Evolutionary conservation across 2,888 invertebrate species (phyloP).

Genomic region (Lottia gigantea): DNA sequence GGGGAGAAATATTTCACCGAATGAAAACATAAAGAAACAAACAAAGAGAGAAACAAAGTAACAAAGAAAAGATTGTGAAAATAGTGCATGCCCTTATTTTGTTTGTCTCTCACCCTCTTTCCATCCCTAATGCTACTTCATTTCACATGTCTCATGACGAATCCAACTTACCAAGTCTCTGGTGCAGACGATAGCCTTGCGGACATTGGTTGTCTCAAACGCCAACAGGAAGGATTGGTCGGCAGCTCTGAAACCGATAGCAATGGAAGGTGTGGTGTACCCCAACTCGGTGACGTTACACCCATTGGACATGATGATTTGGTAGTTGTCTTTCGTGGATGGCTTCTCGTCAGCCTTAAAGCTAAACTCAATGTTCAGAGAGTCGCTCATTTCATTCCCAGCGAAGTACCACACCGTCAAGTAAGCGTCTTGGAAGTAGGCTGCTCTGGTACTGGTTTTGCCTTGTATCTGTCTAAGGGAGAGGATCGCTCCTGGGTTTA

Average conservation of each 20-base stretch:
- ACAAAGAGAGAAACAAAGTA: too few relatives aligned
- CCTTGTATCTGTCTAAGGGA: conserved; percentile 19
- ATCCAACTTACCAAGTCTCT: conserved; percentile 29
- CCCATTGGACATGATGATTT: conserved; percentile 42
- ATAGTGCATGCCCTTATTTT: too few relatives aligned
- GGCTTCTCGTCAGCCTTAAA: conserved; percentile 36
- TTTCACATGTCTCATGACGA: too few relatives aligned
- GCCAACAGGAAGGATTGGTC: conserved; percentile 38
- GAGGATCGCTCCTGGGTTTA: conserved; percentile 27
- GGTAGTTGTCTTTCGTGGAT: conserved; percentile 31
- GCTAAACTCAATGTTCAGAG: conserved; percentile 35
- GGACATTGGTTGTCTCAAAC: conserved; percentile 34
- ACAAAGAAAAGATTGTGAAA: too few relatives aligned
- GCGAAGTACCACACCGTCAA: conserved; percentile 38
- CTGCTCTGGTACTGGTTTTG: conserved; percentile 26
- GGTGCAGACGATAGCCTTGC: conserved; percentile 38
- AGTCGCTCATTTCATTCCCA: conserved; percentile 38
- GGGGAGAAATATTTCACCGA: too few relatives aligned
- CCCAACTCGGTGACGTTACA: conserved; percentile 39
- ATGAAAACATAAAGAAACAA: too few relatives aligned
- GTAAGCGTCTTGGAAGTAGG: conserved; percentile 34
- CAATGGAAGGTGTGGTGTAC: conserved; percentile 38
- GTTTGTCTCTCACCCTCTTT: too few relatives aligned
- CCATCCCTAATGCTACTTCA: too few relatives aligned
- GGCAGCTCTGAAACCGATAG: conserved; percentile 36